Base-by-base conservation (phyloP, 1,140 invertebrate genomes). In the Eubasilissa regina region DNA sequence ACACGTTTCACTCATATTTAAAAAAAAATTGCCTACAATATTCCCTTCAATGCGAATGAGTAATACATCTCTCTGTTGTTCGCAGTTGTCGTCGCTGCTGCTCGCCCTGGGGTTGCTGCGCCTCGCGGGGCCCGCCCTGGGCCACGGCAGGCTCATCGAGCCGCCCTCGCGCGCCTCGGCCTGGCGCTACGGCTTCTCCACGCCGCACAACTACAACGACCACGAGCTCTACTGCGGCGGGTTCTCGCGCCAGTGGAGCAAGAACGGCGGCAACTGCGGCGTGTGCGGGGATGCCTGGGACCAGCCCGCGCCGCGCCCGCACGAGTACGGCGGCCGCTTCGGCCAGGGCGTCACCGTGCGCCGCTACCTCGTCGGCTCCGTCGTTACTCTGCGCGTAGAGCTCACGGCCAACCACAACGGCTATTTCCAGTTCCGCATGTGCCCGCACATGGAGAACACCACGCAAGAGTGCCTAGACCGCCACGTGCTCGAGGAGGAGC, bases 171-270 rank as follows among this genome's bases (percentile, higher is more conserved):
- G 96, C 77, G 94, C 95, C 7, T 94, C 94, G 0, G 94, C 95
- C 86, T 96, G 95, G 95, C 90, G 95, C 48, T 92, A 91, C 84
- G 94, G 94, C 43, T 95, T 94, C 86, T 88, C 92, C 77, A 95
- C 94, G 3, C 92, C 93, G 3, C 89, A 90, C 56, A 94, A 96
- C 85, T 97, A 97, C 88, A 96, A 97, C 84, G 97, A 98, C 85
- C 94, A 97, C 85, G 95, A 97, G 85, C 90, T 95, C 1, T 97
- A 94, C 86, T 98, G 97, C 85, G 96, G 96, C 3, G 96, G 96
- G 4, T 96, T 96, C 84, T 90, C 92, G 1, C 89, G 93, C 74
- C 95, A 96, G 84, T 95, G 94, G 93, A 85, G 87, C 74, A 89
- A 87, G 76, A 93, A 93, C 84, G 92, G 89, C 0, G 95, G 96